Evolutionary conservation across 2,888 invertebrate species (phyloP).

Genomic region (Magallana nippona): DNA sequence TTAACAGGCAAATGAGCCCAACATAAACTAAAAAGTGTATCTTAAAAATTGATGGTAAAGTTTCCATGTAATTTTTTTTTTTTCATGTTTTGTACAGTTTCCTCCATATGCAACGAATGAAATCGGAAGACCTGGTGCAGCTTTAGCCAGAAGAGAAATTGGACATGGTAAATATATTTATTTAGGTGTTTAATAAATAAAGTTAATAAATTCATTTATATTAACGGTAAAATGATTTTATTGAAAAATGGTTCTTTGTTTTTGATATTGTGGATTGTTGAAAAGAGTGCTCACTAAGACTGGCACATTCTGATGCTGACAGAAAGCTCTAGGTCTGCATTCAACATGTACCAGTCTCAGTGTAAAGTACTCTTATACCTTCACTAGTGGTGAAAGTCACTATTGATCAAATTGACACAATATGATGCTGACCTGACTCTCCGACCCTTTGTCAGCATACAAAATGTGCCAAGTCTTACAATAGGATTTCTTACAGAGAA

Average conservation of each 20-base stretch:
- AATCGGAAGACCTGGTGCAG: conserved; percentile 85
- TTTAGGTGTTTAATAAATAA: too few relatives aligned
- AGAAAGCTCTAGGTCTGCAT: conserved; percentile 7
- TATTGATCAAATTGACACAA: conserved; percentile 19
- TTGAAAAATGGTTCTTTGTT: background rate
- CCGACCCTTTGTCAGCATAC: conserved; percentile 23
- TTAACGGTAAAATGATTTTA: too few relatives aligned
- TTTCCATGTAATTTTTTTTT: background rate
- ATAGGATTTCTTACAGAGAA: background rate
- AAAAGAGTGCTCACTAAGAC: background rate
- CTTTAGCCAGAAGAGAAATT: conserved; percentile 88
- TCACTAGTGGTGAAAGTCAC: background rate
- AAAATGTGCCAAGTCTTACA: conserved; percentile 42
- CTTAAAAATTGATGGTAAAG: background rate
- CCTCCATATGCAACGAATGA: conserved; percentile 99
- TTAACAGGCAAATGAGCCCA: too few relatives aligned
- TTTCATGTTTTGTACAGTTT: conserved; percentile 82
- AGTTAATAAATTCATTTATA: too few relatives aligned
- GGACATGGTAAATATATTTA: conserved; percentile 87
- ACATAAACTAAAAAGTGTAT: background rate
- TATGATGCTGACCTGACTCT: conserved; percentile 14
- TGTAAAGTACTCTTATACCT: background rate
- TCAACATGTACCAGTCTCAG: conserved; percentile 33
- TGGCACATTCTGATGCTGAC: conserved; percentile 36
- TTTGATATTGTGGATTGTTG: background rate